Evolutionary conservation across 2,797 vertebrate species (phyloP).

Genomic region (Echiichthys vipera): DNA sequence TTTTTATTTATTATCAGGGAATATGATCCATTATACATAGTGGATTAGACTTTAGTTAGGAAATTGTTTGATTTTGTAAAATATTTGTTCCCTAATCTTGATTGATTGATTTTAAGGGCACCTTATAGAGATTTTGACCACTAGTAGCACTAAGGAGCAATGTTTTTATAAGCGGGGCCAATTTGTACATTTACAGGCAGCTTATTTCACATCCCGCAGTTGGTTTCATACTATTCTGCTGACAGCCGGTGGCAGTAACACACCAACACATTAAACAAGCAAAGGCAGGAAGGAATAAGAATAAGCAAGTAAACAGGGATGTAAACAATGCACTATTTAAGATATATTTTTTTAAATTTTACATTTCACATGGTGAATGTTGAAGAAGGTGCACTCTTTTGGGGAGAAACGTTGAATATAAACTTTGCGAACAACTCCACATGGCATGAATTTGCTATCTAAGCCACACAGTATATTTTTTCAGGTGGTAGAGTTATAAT

Average conservation of each 20-base stretch:
- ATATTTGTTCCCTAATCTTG: not conserved
- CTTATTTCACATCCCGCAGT: not conserved
- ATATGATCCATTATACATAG: constrained; percentile 3
- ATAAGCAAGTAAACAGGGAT: not conserved
- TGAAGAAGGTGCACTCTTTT: too few species aligned
- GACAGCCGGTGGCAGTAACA: not conserved
- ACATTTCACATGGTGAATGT: too few species aligned
- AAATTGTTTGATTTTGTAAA: not conserved
- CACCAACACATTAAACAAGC: not conserved
- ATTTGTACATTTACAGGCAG: not conserved
- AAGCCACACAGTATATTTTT: not conserved
- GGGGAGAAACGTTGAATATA: not conserved
- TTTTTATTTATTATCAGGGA: not conserved
- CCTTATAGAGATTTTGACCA: too few species aligned
- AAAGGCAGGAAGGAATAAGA: not conserved
- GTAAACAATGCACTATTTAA: not conserved
- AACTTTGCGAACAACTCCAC: not conserved
- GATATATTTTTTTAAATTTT: too few species aligned
- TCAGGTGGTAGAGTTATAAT: not conserved
- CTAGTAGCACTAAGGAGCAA: not conserved
- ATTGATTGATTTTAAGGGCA: not conserved
- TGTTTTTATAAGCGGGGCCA: not conserved
- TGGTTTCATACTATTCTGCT: not conserved
- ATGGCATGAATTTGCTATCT: too few species aligned
- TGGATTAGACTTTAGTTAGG: constrained; percentile 5